Evolutionary conservation across 2,113 vertebrate genomes (phyloP).

Genomic region (Aplodontia rufa): DNA sequence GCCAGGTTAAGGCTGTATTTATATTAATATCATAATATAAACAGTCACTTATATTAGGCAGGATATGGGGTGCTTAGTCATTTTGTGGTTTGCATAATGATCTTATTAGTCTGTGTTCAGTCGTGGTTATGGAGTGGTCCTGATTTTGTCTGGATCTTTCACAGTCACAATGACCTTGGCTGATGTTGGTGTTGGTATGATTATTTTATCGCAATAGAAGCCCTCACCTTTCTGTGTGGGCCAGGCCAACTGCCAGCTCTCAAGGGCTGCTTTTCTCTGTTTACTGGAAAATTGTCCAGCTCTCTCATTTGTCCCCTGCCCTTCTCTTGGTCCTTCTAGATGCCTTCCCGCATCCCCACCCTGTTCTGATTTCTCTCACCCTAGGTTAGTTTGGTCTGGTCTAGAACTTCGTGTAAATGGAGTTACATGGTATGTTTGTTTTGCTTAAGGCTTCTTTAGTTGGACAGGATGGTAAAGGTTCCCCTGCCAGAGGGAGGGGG

Average conservation of each 20-base stretch:
- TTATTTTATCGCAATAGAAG: not conserved
- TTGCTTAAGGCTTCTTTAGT: not conserved
- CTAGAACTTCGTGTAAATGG: not conserved
- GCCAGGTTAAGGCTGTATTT: not conserved
- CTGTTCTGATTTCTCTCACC: not conserved
- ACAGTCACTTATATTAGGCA: not conserved
- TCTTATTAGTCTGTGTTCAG: not conserved
- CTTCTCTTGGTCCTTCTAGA: not conserved
- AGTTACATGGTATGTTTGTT: not conserved
- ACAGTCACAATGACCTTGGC: accelerated
- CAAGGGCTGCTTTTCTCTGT: not conserved
- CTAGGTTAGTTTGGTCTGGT: not conserved
- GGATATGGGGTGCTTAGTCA: not conserved
- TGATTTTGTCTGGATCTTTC: not conserved
- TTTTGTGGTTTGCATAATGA: not conserved
- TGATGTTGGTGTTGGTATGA: not conserved
- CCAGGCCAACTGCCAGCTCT: not conserved
- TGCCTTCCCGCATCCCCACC: not conserved
- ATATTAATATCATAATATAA: not conserved
- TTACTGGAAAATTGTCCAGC: not conserved
- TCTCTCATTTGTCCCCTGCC: not conserved
- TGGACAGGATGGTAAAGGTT: no score
- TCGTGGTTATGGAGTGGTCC: not conserved
- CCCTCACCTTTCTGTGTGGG: not conserved
- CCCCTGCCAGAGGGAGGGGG: no score